Percentiles rank a stretch among this genome's conserved stretches.
Conservation (phyloP, 2,113 vertebrate species). For the Ciconia boyciana region DNA sequence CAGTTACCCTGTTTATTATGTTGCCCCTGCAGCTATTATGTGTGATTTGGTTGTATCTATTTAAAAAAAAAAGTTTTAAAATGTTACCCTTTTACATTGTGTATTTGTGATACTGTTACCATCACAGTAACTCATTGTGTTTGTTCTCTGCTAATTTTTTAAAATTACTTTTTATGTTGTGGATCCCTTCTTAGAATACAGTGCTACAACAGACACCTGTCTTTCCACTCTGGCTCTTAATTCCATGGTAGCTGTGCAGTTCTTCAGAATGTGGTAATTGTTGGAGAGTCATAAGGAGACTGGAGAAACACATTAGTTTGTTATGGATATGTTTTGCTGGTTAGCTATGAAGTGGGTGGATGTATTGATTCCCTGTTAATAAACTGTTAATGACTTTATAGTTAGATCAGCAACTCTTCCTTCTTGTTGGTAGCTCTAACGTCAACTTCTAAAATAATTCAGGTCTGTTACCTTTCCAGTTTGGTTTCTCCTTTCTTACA, state of each 20-base stretch:
- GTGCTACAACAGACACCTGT: not conserved
- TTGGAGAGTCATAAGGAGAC: not conserved
- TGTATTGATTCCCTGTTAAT: not conserved
- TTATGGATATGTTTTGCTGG: not conserved
- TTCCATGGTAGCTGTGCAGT: not conserved
- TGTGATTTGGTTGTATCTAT: not conserved
- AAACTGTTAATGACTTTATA: not conserved
- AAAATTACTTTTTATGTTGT: not conserved
- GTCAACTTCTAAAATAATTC: not conserved
- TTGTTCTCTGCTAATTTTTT: not conserved
- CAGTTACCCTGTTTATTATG: not conserved
- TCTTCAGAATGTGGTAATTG: not conserved
- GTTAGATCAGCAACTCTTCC: not conserved
- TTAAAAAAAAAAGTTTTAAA: not conserved
- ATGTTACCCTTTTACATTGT: not conserved
- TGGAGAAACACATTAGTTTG: not conserved
- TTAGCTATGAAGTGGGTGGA: not conserved
- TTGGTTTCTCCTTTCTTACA: not conserved
- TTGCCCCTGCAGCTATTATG: not conserved
- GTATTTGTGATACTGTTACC: not conserved
- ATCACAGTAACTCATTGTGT: not conserved
- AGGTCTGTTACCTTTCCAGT: not conserved
- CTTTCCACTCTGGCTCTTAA: not conserved
- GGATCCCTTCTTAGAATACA: not conserved
- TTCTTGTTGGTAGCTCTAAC: not conserved